A percentile compares a stretch with the other conserved stretches of the same genome.
Evolutionary conservation across 1,140 invertebrate genomes (phyloP).

Genomic region (Heterodera schachtii): DNA sequence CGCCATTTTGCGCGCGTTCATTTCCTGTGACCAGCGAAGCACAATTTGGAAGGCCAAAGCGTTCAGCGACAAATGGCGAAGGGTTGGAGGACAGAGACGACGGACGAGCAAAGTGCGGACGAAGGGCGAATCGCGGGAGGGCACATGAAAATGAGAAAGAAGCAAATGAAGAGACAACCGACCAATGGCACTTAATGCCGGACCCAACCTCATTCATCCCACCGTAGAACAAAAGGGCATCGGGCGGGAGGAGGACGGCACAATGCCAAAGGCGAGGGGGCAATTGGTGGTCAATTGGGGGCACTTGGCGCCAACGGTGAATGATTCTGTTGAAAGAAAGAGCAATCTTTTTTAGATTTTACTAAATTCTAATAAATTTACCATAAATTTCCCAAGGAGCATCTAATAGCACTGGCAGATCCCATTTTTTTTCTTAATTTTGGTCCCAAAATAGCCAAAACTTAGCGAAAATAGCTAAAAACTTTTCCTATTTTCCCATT

Average conservation of each 20-base stretch:
- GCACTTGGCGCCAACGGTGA: constrained; percentile 24
- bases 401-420: too few relatives aligned
- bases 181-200: background rate
- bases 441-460: too few relatives aligned
- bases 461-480: too few relatives aligned
- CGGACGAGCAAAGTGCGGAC: constrained; percentile 24
- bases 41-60: constrained; percentile 18
- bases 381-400: too few relatives aligned
- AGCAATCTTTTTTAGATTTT: background rate
- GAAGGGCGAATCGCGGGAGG: constrained; percentile 26
- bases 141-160: background rate
- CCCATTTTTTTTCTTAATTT: too few relatives aligned
- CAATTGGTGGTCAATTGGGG: constrained; percentile 24
- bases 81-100: constrained; percentile 8
- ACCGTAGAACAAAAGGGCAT: constrained; percentile 18
- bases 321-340: background rate
- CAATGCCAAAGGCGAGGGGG: constrained; percentile 29
- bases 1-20: constrained; percentile 9
- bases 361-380: too few relatives aligned
- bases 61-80: constrained; percentile 27
- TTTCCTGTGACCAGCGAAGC: constrained; percentile 15
- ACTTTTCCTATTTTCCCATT: too few relatives aligned
- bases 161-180: background rate
- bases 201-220: constrained; percentile 20
- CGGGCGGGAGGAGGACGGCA: constrained; percentile 9